A percentile compares a stretch with the other conserved stretches of the same genome.
phyloP scores from a whole-genome alignment of 2,113 vertebrate genomes.

The Heterocephalus glaber region DNA sequence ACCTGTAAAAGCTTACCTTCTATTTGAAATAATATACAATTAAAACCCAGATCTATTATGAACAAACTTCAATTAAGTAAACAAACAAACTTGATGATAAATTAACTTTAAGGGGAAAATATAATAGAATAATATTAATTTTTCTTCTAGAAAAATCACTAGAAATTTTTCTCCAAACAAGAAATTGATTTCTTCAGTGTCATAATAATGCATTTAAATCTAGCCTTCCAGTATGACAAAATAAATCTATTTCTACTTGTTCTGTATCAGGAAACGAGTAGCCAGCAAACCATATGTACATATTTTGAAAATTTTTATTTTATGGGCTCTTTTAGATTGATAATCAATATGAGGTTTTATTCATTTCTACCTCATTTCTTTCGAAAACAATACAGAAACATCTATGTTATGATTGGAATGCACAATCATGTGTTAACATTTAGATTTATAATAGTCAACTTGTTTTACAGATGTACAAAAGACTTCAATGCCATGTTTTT shows the following conservation, averaged over 20 bases:
- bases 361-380: conserved; percentile 25
- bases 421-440: conserved; percentile 25
- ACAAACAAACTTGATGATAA: not conserved
- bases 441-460: conserved; percentile 54
- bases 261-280: conserved; percentile 66
- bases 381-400: conserved; percentile 55
- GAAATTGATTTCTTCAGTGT: conserved; percentile 46
- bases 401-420: conserved; percentile 31
- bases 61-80: not conserved
- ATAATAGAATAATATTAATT: conserved; percentile 22
- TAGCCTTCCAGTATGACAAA: conserved; percentile 55
- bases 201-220: conserved; percentile 57
- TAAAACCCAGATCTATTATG: not conserved
- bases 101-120: not conserved
- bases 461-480: conserved; percentile 56
- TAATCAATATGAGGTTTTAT: conserved; percentile 34
- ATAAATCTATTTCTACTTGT: conserved; percentile 74
- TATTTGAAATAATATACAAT: not conserved
- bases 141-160: conserved; percentile 61
- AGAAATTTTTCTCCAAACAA: conserved; percentile 42
- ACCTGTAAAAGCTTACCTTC: not conserved
- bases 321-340: conserved; percentile 36
- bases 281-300: conserved; percentile 39
- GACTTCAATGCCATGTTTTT: conserved; percentile 35
- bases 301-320: conserved; percentile 60